phyloP scores from a whole-genome alignment of 23 tunicate genomes.

The Ascidia mentula region DNA sequence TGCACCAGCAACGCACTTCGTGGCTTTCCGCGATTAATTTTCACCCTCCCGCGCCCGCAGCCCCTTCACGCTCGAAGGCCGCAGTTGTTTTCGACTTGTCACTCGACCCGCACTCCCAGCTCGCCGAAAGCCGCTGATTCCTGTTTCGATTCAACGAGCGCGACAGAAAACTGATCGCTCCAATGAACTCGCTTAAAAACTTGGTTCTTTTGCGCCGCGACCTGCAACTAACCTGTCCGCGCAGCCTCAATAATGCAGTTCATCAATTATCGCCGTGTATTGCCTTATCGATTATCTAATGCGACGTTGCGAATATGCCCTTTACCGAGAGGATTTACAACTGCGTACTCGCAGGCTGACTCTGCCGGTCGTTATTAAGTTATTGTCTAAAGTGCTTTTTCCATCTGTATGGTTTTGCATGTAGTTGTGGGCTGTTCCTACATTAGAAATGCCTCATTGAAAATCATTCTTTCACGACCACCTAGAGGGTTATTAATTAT shows the following conservation, averaged over 20 bases:
- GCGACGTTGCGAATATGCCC: background rate
- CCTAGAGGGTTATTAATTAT: too few species aligned
- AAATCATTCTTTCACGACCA: too few species aligned
- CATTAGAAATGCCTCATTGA: too few species aligned
- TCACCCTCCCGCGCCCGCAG: too few species aligned
- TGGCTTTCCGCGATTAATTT: too few species aligned
- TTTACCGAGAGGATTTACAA: background rate
- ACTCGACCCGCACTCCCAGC: background rate
- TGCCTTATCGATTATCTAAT: conserved; percentile 4
- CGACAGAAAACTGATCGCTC: background rate
- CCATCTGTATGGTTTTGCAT: too few species aligned
- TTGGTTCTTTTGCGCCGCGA: background rate
- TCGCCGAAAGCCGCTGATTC: background rate
- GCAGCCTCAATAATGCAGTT: background rate
- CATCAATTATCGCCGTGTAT: conserved; percentile 5
- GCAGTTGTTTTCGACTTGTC: background rate
- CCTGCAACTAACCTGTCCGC: too few species aligned
- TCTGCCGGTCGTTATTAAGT: too few species aligned
- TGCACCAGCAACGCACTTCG: too few species aligned
- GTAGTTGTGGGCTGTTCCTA: too few species aligned
- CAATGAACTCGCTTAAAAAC: background rate
- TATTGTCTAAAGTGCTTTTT: too few species aligned
- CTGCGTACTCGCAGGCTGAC: background rate
- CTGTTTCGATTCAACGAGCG: background rate
- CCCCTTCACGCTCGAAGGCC: background rate